phyloP scores from a whole-genome alignment of 53 echinoderm and acorn worm genomes.

The Paelopatides confundens region DNA sequence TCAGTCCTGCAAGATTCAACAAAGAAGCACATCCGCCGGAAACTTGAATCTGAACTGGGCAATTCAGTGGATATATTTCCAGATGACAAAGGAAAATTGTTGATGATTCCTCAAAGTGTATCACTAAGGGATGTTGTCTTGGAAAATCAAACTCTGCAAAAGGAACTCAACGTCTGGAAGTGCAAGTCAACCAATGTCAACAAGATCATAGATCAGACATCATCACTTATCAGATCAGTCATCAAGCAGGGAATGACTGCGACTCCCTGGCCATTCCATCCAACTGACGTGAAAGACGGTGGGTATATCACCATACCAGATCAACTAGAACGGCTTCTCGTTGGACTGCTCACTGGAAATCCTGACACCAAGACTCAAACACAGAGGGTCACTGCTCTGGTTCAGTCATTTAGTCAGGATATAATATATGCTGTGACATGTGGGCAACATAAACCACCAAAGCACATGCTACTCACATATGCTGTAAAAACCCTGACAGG shows the following conservation, averaged over 20 bases:
- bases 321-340: too few relatives aligned
- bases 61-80: slow-evolving; percentile 27
- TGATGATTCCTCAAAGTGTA: slow-evolving; percentile 43
- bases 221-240: too few relatives aligned
- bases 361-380: too few relatives aligned
- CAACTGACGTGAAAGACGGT: too few relatives aligned
- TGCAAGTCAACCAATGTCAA: too few relatives aligned
- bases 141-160: not conserved
- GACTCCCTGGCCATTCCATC: too few relatives aligned
- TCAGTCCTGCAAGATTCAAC: slow-evolving; percentile 12
- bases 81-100: slow-evolving; percentile 45
- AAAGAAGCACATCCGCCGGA: slow-evolving; percentile 60
- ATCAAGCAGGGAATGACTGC: too few relatives aligned
- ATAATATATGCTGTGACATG: slow-evolving; percentile 49
- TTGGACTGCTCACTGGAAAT: too few relatives aligned
- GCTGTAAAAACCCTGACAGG: slow-evolving; percentile 61
- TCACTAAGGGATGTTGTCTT: slow-evolving; percentile 37
- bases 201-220: too few relatives aligned
- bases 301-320: too few relatives aligned
- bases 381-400: too few relatives aligned
- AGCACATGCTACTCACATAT: slow-evolving; percentile 56
- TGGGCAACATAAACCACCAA: slow-evolving; percentile 24
- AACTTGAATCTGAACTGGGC: slow-evolving; percentile 52
- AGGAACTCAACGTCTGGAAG: too few relatives aligned
- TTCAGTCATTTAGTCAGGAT: slow-evolving; percentile 44